These are phyloP conservation scores for Trachymyrmex cornetzi DNA, from an alignment of 1,140 invertebrate species.

Conservation along the genomic window DNA sequence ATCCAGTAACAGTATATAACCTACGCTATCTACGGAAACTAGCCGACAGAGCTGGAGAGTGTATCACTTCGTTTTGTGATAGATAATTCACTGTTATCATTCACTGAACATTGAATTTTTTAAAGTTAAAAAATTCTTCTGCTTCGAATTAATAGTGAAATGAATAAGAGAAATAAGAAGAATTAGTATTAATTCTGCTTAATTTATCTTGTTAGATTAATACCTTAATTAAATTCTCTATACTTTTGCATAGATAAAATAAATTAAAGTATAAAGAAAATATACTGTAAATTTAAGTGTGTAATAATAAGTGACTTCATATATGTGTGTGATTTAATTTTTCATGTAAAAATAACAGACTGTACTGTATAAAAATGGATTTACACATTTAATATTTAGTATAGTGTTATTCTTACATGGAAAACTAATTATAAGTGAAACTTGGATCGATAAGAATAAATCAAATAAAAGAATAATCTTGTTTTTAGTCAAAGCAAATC, in stretches of 20 bases:
- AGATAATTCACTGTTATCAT: conserved; percentile 23
- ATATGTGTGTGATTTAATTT: no score
- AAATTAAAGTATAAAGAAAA: neutral
- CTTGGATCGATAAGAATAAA: no score
- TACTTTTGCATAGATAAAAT: neutral
- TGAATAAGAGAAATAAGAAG: neutral
- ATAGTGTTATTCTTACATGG: no score
- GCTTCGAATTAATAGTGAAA: neutral
- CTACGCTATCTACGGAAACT: neutral
- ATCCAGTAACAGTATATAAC: neutral
- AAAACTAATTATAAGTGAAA: no score
- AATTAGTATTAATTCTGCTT: neutral
- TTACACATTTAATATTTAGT: no score
- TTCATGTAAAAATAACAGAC: no score
- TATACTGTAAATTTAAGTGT: neutral
- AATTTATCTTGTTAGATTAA: neutral
- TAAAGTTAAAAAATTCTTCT: neutral
- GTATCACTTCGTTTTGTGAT: neutral
- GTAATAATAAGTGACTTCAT: no score
- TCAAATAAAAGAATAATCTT: no score
- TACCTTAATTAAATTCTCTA: neutral
- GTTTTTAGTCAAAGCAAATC: no score
- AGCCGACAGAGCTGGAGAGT: neutral
- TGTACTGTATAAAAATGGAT: no score
- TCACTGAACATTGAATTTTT: neutral